These are phyloP conservation scores for Phycodurus eques DNA, from an alignment of 2,113 vertebrate genomes.

Conservation along the genomic window DNA sequence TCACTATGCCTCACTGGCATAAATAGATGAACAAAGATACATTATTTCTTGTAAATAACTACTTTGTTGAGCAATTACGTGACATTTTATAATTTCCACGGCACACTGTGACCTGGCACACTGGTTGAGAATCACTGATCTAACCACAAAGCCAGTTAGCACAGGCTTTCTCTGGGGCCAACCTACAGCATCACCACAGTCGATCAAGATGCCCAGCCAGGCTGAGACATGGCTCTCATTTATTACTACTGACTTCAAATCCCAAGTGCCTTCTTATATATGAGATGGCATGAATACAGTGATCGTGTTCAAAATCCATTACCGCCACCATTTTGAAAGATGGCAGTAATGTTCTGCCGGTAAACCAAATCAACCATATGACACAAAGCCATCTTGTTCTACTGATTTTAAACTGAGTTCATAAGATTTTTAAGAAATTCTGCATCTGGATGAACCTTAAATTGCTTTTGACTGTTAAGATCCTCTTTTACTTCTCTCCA, in stretches of 20 bases:
- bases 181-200: slow-evolving; percentile 26
- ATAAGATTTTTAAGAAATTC: not conserved
- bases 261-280: slow-evolving; percentile 1
- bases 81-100: too few relatives aligned
- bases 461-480: too few relatives aligned
- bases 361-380: not conserved
- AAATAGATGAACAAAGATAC: too few relatives aligned
- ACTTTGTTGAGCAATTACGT: too few relatives aligned
- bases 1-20: too few relatives aligned
- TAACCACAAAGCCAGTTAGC: slow-evolving; percentile 63
- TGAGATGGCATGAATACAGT: slow-evolving; percentile 4
- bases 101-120: too few relatives aligned
- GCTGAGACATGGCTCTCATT: slow-evolving; percentile 13
- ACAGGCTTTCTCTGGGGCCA: slow-evolving; percentile 25
- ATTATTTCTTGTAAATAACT: too few relatives aligned
- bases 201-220: slow-evolving; percentile 36
- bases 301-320: not conserved
- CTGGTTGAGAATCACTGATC: not conserved
- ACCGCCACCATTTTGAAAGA: not conserved
- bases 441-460: too few relatives aligned
- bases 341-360: not conserved
- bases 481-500: too few relatives aligned
- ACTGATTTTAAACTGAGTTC: not conserved
- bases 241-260: slow-evolving; percentile 10
- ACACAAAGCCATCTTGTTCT: not conserved